A percentile compares a stretch with the other conserved stretches of the same genome.
phyloP scores from a whole-genome alignment of 2,113 vertebrate species.

The Peucedramus taeniatus region DNA sequence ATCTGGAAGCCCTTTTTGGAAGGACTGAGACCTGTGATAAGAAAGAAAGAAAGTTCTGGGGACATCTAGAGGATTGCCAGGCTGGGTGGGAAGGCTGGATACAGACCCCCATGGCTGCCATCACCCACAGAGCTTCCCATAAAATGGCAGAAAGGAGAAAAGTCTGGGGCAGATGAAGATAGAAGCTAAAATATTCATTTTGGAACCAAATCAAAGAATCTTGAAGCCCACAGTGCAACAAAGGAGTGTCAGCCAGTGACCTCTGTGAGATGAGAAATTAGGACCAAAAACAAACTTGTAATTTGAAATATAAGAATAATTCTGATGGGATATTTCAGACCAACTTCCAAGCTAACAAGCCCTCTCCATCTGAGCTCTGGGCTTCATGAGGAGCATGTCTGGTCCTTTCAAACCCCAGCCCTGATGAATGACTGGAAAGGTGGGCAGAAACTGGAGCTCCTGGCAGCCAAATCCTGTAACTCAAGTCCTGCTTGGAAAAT shows the following conservation, averaged over 20 bases:
- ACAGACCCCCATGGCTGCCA: neutral
- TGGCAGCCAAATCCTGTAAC: conserved; percentile 27
- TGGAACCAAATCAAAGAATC: neutral
- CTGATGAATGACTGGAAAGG: neutral
- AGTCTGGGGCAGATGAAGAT: neutral
- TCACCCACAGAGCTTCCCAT: neutral
- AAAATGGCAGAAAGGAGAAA: neutral
- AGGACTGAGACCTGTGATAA: neutral
- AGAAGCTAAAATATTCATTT: neutral
- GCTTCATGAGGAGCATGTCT: neutral
- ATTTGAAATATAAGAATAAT: neutral
- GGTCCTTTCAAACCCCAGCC: neutral
- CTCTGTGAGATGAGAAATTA: neutral
- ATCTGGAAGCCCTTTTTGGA: neutral
- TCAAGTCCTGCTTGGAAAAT: neutral
- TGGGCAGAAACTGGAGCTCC: conserved; percentile 6
- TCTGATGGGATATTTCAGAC: neutral
- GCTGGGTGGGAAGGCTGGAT: neutral
- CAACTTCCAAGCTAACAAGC: neutral
- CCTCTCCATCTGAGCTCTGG: neutral
- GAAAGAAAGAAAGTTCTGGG: neutral
- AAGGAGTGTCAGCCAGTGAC: neutral
- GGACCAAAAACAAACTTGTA: neutral
- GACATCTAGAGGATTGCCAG: neutral
- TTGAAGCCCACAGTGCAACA: neutral